Evolutionary conservation across 2,888 invertebrate genomes (phyloP), one percentile per base, ranked within the genome.

Genomic region (Hirtodrosophila trivittata): DNA sequence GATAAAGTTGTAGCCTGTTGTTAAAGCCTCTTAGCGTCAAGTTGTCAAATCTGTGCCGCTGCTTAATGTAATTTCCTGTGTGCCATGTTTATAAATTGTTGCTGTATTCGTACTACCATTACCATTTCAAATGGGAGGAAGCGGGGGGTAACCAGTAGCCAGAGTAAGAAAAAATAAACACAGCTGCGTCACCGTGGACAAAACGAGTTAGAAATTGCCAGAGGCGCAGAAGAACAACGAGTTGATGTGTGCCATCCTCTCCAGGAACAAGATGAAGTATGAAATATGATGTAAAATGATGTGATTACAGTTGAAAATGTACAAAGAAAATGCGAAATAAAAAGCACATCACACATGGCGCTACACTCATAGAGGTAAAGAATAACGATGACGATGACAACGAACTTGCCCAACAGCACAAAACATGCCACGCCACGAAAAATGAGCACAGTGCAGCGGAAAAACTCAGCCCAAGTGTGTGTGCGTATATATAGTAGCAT

Each of bases 271-370:
- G 64, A 75, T 75, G 76, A 72, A 78, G 65, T 64, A 77, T 77
- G 76, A 77, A 77, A 77, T 77, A 77, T 77, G 76, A 78, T 77
- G 76, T 77, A 72, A 77, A 77, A 78, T 72, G 80, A 77, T 77
- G 76, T 78, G 76, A 77, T 77, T 77, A 77, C 80, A 75, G 73
- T 78, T 78, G 80, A 76, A 75, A 75, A 74, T 77, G 62, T 74
- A 65, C 38, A 74, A 68, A 54, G 59, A 57, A 73, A 68, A 60
- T 55, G 25, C 28, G 38, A 55, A 68, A 51, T 52, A 72, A 67
- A 66, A 60, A 52, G 33, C 32, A 21, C 9, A 37, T n/a, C 9
- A 28, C 26, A n/a, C 32, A 28, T 9, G 41, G 4, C 28, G 14
- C 10, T 26, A 28, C 38, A 43, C 26, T 50, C 28, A 9, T 50